Evolutionary conservation across 2,113 vertebrate genomes (phyloP).

Genomic region (Poeciliopsis turrubarensis): DNA sequence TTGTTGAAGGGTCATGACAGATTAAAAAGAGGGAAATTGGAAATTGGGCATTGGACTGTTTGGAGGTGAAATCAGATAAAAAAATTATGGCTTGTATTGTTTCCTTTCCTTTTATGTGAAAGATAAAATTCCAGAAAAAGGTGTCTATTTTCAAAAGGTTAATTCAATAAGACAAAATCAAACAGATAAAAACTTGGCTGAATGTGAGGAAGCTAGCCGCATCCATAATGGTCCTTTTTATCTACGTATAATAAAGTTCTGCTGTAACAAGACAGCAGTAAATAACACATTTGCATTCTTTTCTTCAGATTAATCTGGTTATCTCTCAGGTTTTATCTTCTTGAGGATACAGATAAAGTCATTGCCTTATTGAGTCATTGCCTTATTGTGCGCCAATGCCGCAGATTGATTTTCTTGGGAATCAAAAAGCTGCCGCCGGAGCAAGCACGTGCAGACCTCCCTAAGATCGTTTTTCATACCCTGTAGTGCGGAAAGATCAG

Average conservation of each 20-base stretch:
- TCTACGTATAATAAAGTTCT: conserved; percentile 26
- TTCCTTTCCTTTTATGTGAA: conserved; percentile 42
- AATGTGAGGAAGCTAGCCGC: conserved; percentile 26
- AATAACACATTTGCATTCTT: conserved; percentile 28
- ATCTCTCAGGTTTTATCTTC: conserved; percentile 43
- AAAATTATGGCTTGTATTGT: conserved; percentile 46
- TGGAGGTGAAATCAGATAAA: conserved; percentile 41
- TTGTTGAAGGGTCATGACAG: conserved; percentile 22
- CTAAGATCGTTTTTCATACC: conserved; percentile 33
- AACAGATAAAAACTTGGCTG: conserved; percentile 37
- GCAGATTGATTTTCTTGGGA: conserved; percentile 41
- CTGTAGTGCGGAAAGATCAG: conserved; percentile 26
- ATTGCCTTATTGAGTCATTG: conserved; percentile 40
- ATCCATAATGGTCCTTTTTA: conserved; percentile 38
- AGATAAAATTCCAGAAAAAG: conserved; percentile 63
- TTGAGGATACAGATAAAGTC: conserved; percentile 27
- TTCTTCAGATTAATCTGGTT: conserved; percentile 18
- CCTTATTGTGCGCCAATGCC: conserved; percentile 23
- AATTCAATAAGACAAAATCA: conserved; percentile 58
- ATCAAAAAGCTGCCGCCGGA: conserved; percentile 27
- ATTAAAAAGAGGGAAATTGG: conserved; percentile 24
- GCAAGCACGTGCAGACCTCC: conserved; percentile 32
- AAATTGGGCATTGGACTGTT: conserved; percentile 34
- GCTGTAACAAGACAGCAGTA: conserved; percentile 1
- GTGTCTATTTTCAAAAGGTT: conserved; percentile 41